A percentile compares a stretch with the other conserved stretches of the same genome.
phyloP scores from a whole-genome alignment of 2,888 invertebrate genomes.

The Rhagium mordax region DNA sequence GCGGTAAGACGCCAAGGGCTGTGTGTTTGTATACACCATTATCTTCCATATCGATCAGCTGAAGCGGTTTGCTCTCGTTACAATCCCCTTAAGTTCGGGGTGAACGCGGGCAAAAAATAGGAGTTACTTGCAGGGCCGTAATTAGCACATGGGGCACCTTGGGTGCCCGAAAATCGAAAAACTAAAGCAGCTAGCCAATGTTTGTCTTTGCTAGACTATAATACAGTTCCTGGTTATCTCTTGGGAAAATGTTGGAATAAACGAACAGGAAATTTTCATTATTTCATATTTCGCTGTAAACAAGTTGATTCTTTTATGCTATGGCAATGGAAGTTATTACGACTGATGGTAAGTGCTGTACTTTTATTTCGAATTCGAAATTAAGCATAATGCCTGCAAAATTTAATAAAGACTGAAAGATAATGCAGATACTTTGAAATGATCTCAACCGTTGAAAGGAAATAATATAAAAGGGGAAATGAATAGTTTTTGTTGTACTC shows the following conservation, averaged over 20 bases:
- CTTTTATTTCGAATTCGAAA: not conserved
- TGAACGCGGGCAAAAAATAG: not conserved
- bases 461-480: not conserved
- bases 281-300: not conserved
- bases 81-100: not conserved
- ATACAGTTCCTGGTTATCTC: too few species aligned
- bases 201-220: too few species aligned
- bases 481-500: not conserved
- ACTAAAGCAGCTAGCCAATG: too few species aligned
- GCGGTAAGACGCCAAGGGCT: not conserved
- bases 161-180: not conserved
- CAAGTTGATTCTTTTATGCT: not conserved
- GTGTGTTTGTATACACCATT: conserved; percentile 23
- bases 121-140: not conserved
- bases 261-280: conserved; percentile 1
- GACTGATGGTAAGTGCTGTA: not conserved
- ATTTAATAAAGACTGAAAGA: not conserved
- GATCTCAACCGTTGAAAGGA: not conserved
- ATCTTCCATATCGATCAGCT: conserved; percentile 17
- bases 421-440: not conserved
- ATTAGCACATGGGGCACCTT: not conserved
- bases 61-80: not conserved
- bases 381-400: not conserved
- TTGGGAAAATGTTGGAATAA: conserved; percentile 1
- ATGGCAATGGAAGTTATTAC: not conserved